Evolutionary conservation across 2,888 invertebrate species (phyloP).

Genomic region (Molanna angustata): DNA sequence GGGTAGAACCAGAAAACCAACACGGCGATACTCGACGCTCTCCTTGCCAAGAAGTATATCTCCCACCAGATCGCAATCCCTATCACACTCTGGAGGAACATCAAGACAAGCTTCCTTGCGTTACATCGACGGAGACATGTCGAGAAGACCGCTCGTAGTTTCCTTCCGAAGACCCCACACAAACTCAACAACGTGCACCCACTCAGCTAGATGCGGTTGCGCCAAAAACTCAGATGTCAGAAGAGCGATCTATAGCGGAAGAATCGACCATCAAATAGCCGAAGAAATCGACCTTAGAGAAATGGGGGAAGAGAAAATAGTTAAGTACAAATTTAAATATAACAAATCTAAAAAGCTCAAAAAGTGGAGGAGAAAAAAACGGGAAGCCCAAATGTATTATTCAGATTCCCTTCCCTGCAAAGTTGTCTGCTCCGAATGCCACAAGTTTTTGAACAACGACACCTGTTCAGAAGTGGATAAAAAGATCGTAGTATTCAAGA

Average conservation of each 20-base stretch:
- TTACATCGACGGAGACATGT: slow-evolving; percentile 43
- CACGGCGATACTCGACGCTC: slow-evolving; percentile 26
- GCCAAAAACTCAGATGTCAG: slow-evolving; percentile 13
- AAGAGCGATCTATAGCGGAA: slow-evolving; percentile 21
- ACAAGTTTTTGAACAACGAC: slow-evolving; percentile 25
- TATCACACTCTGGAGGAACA: slow-evolving; percentile 29
- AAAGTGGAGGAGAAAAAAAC: slow-evolving; percentile 25
- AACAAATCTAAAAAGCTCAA: slow-evolving; percentile 20
- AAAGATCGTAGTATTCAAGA: slow-evolving; percentile 10
- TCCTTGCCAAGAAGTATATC: slow-evolving; percentile 30
- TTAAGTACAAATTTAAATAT: background rate
- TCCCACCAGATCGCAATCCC: slow-evolving; percentile 29
- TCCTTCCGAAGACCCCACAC: slow-evolving; percentile 39
- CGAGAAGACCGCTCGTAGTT: slow-evolving; percentile 43
- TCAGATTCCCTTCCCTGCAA: slow-evolving; percentile 19
- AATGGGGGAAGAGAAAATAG: slow-evolving; percentile 3
- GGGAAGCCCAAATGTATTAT: slow-evolving; percentile 9
- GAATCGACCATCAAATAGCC: slow-evolving; percentile 16
- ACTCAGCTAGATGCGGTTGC: slow-evolving; percentile 28
- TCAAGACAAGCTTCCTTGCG: slow-evolving; percentile 39
- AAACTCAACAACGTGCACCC: slow-evolving; percentile 27
- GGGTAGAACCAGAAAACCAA: slow-evolving; percentile 21
- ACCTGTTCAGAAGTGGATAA: slow-evolving; percentile 10
- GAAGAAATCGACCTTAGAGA: slow-evolving; percentile 11
- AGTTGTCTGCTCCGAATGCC: slow-evolving; percentile 28